Base-by-base conservation (phyloP, 2,888 invertebrate genomes). In the Dione vanillae region DNA sequence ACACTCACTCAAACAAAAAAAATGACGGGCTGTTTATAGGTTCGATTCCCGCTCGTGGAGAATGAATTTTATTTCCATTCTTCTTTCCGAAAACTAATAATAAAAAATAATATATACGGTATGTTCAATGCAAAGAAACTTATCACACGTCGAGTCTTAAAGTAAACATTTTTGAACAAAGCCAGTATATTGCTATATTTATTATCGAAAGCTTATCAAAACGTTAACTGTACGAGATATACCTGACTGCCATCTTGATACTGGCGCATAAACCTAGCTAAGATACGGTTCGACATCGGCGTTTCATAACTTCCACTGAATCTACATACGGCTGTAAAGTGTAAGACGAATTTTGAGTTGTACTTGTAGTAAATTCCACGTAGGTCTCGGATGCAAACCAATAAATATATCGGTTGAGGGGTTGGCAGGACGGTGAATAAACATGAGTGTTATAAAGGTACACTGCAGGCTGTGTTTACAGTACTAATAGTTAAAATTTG, bases 391-490 rank as follows among this genome's bases (percentile, higher is more conserved):
- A 85, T 88, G 87, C 89, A 84, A 88, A 86, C 84, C 87, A 79
- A 89, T 91, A 90, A 90, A 91, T 88, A 90, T 84, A 84, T 85
- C 81, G 85, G 82, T 79, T 82, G 84, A 80, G 85, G 83, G 83
- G 77, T 77, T 77, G 82, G 80, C 77, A 76, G 80, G 80, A 77
- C 81, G 78, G 86, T 84, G 79, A 80, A 82, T 82, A 81, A 83
- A 83, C 81, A 82, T 81, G 80, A 79, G 78, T 65, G 75, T 65
- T 76, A 70, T 74, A 76, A 72, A 70, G 70, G 70, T 58, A 54
- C 52, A 68, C 58, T 51, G 14, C 14, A 3, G 19, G 51, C 14
- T 19, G 47, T 27, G 47, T 11, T 27, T 12, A 12, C 20, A 0
- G 27, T 20, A 27, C 37, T 9, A 54, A 35, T 1, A n/a, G 0